These are phyloP conservation scores for Rhagoletis pomonella DNA, from an alignment of 1,140 invertebrate genomes.

Conservation along the genomic window DNA sequence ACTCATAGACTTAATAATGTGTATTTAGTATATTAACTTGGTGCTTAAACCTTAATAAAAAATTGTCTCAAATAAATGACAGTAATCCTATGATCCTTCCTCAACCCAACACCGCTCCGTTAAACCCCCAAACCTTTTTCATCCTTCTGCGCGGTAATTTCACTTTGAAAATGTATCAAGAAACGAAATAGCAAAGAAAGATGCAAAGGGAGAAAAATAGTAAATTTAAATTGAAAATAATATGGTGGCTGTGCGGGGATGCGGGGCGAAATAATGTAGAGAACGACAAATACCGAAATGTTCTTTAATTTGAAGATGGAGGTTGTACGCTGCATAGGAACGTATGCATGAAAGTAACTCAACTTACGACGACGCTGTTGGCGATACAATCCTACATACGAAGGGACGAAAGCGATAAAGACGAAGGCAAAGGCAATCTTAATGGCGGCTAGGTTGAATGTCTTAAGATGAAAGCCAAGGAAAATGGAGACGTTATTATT, in stretches of 20 bases:
- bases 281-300: slow-evolving; percentile 21
- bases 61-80: neutral
- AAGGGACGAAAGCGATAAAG: neutral
- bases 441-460: slow-evolving; percentile 9
- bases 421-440: neutral
- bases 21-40: neutral
- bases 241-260: slow-evolving; percentile 3
- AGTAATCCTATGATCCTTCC: neutral
- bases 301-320: neutral
- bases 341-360: neutral
- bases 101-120: neutral
- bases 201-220: neutral
- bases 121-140: neutral
- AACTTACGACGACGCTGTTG: neutral
- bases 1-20: too few relatives aligned
- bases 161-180: slow-evolving; percentile 23
- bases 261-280: neutral
- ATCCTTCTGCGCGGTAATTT: slow-evolving; percentile 10
- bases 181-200: neutral
- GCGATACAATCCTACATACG: neutral
- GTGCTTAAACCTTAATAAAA: slow-evolving; percentile 2
- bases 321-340: neutral
- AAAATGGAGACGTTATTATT: slow-evolving; percentile 20
- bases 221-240: slow-evolving; percentile 43
- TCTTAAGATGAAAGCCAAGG: slow-evolving; percentile 18